These are phyloP conservation scores for Beris morrisii DNA, from an alignment of 2,888 invertebrate genomes.

Conservation along the genomic window DNA sequence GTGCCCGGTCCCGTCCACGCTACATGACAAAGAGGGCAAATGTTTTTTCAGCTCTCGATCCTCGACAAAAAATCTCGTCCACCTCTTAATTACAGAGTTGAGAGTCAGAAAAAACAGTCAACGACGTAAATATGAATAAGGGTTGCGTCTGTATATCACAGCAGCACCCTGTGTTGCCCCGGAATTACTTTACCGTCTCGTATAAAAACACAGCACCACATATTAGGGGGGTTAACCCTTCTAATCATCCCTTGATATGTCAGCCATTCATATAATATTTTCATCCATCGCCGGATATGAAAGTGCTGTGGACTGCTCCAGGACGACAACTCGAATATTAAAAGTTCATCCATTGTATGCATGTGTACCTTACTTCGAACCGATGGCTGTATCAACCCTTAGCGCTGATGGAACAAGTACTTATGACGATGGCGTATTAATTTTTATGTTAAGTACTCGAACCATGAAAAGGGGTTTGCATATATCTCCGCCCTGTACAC, in stretches of 20 bases:
- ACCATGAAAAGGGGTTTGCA: constrained; percentile 29
- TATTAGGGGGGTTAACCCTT: constrained; percentile 19
- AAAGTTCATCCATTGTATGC: constrained; percentile 13
- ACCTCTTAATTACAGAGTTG: too few species aligned
- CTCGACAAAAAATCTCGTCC: too few species aligned
- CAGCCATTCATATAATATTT: constrained; percentile 12
- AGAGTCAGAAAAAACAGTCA: too few species aligned
- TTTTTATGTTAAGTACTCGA: constrained; percentile 38
- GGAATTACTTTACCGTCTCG: too few species aligned
- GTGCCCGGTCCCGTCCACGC: too few species aligned
- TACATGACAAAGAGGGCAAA: too few species aligned
- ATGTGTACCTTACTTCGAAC: constrained; percentile 1
- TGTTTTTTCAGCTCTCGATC: too few species aligned
- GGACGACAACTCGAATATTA: constrained; percentile 23
- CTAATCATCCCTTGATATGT: constrained; percentile 5
- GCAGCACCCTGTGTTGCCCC: too few species aligned
- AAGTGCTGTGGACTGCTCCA: neutral
- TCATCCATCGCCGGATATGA: neutral
- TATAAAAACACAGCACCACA: too few species aligned
- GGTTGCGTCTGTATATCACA: too few species aligned
- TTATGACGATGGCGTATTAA: constrained; percentile 38
- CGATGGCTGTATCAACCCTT: constrained; percentile 1
- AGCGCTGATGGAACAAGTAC: constrained; percentile 35
- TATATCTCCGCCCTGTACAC: too few species aligned
- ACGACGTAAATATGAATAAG: too few species aligned